A percentile compares a stretch with the other conserved stretches of the same genome.
Conservation (phyloP, 2,113 vertebrate genomes). For the Rhipidura dahli region DNA sequence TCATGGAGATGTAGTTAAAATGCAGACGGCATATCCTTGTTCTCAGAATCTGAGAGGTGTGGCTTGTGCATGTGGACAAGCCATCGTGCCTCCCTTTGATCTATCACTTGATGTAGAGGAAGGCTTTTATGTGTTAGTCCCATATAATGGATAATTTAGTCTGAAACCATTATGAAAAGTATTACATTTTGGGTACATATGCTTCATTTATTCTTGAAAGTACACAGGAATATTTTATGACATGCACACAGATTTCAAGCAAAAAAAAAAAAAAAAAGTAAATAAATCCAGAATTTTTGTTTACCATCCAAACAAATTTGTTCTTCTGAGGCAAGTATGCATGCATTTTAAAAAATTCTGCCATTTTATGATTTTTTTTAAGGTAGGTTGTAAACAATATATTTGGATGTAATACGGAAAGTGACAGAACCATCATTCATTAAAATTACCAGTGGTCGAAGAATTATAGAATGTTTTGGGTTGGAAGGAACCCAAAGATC, state of each 20-base stretch:
- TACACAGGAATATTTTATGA: slow-evolving; percentile 24
- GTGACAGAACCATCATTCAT: neutral
- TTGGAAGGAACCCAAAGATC: neutral
- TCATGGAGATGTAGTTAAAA: slow-evolving; percentile 76
- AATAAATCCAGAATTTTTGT: neutral
- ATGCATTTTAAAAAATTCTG: neutral
- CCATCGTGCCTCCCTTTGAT: slow-evolving; percentile 73
- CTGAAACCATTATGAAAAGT: slow-evolving; percentile 65
- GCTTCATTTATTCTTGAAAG: slow-evolving; percentile 70
- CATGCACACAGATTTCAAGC: neutral
- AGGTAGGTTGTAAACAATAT: neutral
- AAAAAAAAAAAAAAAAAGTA: neutral
- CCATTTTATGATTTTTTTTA: neutral
- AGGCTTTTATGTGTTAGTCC: slow-evolving; percentile 72
- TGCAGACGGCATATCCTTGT: slow-evolving; percentile 65
- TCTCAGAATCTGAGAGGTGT: slow-evolving; percentile 74
- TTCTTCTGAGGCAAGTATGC: neutral
- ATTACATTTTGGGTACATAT: slow-evolving; percentile 58
- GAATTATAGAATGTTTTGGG: neutral
- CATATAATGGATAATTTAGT: slow-evolving; percentile 74
- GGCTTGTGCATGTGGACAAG: slow-evolving; percentile 68
- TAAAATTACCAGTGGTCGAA: neutral
- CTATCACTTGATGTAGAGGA: slow-evolving; percentile 70
- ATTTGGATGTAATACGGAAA: neutral
- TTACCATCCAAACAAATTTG: neutral